phyloP scores from a whole-genome alignment of 2,797 vertebrate genomes.

The Peromyscus nudipes region DNA sequence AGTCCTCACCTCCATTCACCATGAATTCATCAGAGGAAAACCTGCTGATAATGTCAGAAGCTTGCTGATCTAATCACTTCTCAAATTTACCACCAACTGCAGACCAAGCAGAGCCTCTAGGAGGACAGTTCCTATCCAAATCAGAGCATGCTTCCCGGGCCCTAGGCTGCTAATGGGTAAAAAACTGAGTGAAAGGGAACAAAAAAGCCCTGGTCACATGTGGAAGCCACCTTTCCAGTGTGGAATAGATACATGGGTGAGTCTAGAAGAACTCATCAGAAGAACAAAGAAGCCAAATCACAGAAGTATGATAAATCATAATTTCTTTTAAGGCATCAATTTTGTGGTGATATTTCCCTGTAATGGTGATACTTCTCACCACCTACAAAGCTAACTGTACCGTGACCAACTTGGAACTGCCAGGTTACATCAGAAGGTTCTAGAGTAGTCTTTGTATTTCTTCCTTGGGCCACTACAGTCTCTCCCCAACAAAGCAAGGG shows the following conservation, averaged over 20 bases:
- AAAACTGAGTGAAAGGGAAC: neutral
- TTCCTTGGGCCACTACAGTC: neutral
- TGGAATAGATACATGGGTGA: neutral
- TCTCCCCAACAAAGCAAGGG: neutral
- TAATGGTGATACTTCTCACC: neutral
- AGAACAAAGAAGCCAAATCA: neutral
- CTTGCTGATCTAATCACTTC: neutral
- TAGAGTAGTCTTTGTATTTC: neutral
- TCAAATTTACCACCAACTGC: neutral
- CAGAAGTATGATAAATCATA: neutral
- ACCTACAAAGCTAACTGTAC: neutral
- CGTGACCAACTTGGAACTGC: neutral
- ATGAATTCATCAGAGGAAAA: neutral
- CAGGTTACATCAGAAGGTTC: neutral
- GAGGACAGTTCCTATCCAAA: neutral
- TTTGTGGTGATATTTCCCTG: neutral
- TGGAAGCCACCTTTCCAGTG: neutral
- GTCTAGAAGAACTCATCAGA: neutral
- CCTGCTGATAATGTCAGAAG: neutral
- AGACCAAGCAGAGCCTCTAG: no score
- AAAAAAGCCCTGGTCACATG: neutral
- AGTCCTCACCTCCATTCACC: neutral
- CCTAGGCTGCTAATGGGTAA: neutral
- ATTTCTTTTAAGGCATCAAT: slow-evolving; percentile 1
- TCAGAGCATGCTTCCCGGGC: neutral